Evolutionary conservation across 2,888 invertebrate species (phyloP).

Genomic region (Bugula neritina): DNA sequence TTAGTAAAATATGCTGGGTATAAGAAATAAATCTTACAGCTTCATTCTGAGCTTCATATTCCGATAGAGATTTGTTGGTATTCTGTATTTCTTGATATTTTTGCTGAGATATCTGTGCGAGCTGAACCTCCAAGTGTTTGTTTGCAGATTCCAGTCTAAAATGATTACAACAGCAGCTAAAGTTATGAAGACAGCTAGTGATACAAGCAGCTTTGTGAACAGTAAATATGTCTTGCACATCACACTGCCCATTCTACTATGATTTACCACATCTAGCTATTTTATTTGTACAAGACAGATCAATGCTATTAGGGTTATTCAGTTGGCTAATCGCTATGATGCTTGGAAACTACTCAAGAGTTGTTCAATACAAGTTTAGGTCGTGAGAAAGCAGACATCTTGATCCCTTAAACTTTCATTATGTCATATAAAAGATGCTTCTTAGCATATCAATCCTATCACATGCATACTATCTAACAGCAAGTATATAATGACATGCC

Average conservation of each 20-base stretch:
- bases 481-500: too few relatives aligned
- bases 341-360: too few relatives aligned
- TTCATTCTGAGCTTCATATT: not conserved
- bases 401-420: too few relatives aligned
- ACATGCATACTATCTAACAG: too few relatives aligned
- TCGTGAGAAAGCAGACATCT: too few relatives aligned
- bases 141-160: constrained; percentile 26
- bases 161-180: not conserved
- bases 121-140: constrained; percentile 10
- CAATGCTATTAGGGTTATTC: not conserved
- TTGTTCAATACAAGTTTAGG: too few relatives aligned
- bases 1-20: too few relatives aligned
- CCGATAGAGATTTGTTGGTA: not conserved
- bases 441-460: too few relatives aligned
- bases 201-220: not conserved
- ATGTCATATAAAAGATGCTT: too few relatives aligned
- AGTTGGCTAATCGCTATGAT: too few relatives aligned
- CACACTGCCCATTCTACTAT: not conserved
- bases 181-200: not conserved
- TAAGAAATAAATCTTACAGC: not conserved
- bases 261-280: not conserved
- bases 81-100: not conserved
- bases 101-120: constrained; percentile 20
- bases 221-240: not conserved
- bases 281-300: not conserved